Percentiles rank a stretch among this genome's conserved stretches.
Conservation (phyloP, 2,113 vertebrate genomes). For the Brienomyrus longianalis region DNA sequence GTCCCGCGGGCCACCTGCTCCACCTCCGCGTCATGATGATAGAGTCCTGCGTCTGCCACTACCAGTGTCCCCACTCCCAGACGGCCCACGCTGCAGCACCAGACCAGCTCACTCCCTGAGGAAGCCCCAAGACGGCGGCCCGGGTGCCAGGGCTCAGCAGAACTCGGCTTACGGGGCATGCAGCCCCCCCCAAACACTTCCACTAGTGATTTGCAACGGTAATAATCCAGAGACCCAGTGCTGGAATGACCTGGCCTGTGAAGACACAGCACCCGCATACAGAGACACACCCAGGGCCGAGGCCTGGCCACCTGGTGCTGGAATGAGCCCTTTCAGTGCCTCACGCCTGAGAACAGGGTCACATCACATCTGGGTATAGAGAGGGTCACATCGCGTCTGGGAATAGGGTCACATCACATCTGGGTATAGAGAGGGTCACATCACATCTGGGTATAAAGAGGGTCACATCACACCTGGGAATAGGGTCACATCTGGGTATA, state of each 20-base stretch:
- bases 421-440: not conserved
- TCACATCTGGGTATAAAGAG: not conserved
- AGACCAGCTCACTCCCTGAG: not conserved
- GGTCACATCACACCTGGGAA: not conserved
- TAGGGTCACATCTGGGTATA: not conserved
- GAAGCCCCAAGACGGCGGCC: not conserved
- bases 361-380: not conserved
- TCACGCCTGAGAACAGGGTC: not conserved
- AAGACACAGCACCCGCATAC: not conserved
- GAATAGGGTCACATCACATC: not conserved
- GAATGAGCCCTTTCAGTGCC: not conserved
- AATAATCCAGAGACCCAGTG: not conserved
- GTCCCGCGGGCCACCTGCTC: constrained; percentile 27
- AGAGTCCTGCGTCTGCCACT: constrained; percentile 40
- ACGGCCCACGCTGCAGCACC: not conserved
- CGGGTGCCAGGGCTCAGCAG: not conserved
- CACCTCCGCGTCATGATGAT: constrained; percentile 42
- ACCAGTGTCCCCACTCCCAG: constrained; percentile 22
- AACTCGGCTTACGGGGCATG: not conserved
- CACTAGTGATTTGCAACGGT: not conserved
- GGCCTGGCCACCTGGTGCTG: not conserved
- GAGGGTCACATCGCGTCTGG: not conserved
- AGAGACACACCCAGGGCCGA: not conserved
- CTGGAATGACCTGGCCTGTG: not conserved
- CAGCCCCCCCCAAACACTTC: not conserved